Base-by-base conservation (phyloP, 2,888 invertebrate genomes). In the Syrista parreyssii region DNA sequence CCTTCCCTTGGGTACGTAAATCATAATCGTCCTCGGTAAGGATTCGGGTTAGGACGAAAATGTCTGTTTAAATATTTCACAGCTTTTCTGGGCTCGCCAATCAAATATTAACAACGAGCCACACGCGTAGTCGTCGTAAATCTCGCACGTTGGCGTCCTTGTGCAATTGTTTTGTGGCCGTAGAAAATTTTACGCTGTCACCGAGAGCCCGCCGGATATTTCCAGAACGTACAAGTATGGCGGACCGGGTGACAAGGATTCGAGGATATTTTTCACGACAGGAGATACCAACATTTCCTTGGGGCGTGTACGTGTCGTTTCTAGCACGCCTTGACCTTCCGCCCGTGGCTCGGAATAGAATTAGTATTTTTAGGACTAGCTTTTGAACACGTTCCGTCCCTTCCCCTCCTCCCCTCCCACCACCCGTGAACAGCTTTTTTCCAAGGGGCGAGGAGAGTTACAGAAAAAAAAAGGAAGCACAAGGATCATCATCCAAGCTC, bases 291-390 rank as follows among this genome's bases (percentile, higher is more conserved):
- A 23, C 11, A 23, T 74, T 34, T 74, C 74, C 74, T 74, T 33
- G 74, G 30, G 55, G 55, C 55, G 55, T 23, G 35, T 30, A 35
- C 74, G 79, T 82, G 82, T 80, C 78, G 84, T 84, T 84, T 87
- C 82, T 80, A 84, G 82, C 81, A 80, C 83, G 84, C 88, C 88
- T 88, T 88, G 88, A 88, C 88, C 88, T 88, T 88, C 87, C 87
- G 85, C 82, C 84, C 84, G 82, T 77, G 75, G 77, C 84, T 81
- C 82, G 81, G 85, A 88, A 88, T 88, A 88, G 87, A 84, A 81
- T 81, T 80, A 77, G 79, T 88, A 88, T 88, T 87, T 87, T 86
- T 88, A 88, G 87, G 82, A 30, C 76, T 55, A 79, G 79, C 82
- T 80, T 81, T 82, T 80, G 77, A 80, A 80, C 81, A 79, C 79